Percentiles rank a stretch among this genome's conserved stretches.
These are phyloP conservation scores for Sarcophaga variegata DNA, from an alignment of 2,888 invertebrate genomes.

Conservation along the genomic window DNA sequence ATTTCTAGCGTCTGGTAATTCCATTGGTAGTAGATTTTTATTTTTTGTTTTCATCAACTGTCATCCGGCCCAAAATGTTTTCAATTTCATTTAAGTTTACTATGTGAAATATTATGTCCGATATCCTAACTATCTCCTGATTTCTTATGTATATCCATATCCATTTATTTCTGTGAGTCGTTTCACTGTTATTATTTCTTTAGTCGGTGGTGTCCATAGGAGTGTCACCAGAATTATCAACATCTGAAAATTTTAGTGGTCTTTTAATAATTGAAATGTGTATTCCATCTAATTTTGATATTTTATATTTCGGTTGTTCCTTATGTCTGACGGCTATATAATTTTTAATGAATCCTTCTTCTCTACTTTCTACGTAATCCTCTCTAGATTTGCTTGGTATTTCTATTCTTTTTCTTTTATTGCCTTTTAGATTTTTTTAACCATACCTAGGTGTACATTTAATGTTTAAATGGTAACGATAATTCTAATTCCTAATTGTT, in stretches of 20 bases:
- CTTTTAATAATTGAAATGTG: not conserved
- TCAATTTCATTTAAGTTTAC: not conserved
- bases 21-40: too few species aligned
- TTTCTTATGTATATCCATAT: not conserved
- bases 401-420: too few species aligned
- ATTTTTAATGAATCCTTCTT: not conserved
- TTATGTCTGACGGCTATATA: not conserved
- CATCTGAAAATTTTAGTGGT: too few species aligned
- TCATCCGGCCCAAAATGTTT: not conserved
- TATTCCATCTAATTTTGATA: not conserved
- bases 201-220: not conserved
- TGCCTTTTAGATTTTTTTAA: too few species aligned
- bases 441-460: too few species aligned
- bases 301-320: not conserved
- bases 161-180: not conserved
- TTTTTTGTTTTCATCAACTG: too few species aligned
- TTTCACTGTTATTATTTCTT: not conserved
- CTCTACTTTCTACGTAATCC: not conserved
- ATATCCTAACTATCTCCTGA: not conserved
- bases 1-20: too few species aligned
- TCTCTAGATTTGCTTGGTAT: not conserved
- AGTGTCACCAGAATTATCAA: too few species aligned
- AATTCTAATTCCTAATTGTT: too few species aligned
- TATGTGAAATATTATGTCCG: not conserved
- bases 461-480: too few species aligned